Evolutionary conservation across 2,888 invertebrate genomes (phyloP), one percentile per base, ranked within the genome.

Genomic region (Eutolmus rufibarbis): DNA sequence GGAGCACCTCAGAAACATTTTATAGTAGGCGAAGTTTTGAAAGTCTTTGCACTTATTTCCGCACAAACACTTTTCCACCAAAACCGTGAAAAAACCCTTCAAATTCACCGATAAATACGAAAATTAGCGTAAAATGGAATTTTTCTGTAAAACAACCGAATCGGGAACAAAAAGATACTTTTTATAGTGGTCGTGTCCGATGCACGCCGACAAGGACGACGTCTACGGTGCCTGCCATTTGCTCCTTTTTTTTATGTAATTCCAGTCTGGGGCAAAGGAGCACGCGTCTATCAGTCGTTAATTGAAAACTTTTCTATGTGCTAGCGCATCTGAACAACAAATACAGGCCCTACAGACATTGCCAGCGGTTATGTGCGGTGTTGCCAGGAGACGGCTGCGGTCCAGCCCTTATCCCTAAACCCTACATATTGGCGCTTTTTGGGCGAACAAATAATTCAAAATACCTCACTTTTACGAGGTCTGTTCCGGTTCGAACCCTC

Each of bases 261-360:
- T 87, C 9, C 40, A 19, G 84, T 74, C 78, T 31, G 77, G 85
- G 87, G 51, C 85, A 85, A 85, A 43, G 77, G 56, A 88, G 82
- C 87, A 86, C 88, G 87, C 88, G 87, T 88, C 86, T 87, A 87
- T 86, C 88, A 79, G 85, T 85, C 87, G 86, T 85, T 88, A 88
- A 88, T 87, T 87, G 87, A 66, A 79, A 85, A 79, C 66, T 78
- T 87, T 51, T 88, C 66, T 78, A 79, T 74, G 78, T 88, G 79
- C 79, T 79, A 31, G 76, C 9, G 74, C 43, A 74, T 74, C 43
- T 9, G 46, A 85, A 85, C 74, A 85, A 85, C 46, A 74, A 40
- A 34, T 8, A 74, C 40, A 74, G 43, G 46, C 85, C 31, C 74
- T 74, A 85, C 28, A 74, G 74, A 31, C 28, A 66, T 66, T 28